Percentiles rank a stretch among this genome's conserved stretches.
Evolutionary conservation across 1,140 invertebrate genomes (phyloP).

Genomic region (Cyclargus thomasi): DNA sequence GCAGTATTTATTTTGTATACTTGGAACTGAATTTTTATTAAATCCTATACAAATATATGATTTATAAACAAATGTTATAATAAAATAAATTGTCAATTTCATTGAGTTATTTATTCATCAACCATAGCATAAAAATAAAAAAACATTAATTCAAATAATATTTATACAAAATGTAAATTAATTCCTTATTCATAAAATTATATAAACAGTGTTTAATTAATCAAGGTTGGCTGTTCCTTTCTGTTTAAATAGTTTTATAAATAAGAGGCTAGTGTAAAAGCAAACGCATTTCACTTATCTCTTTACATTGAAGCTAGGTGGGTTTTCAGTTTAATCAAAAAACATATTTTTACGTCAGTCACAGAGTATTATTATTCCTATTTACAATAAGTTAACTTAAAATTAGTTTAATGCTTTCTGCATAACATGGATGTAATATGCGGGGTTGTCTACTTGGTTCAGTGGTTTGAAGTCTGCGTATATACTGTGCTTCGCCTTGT

Average conservation of each 20-base stretch:
- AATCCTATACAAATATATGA: neutral
- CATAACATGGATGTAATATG: conserved; percentile 90
- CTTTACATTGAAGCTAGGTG: too few relatives aligned
- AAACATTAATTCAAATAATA: neutral
- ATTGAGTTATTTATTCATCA: neutral
- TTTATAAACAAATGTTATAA: neutral
- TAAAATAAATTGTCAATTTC: neutral
- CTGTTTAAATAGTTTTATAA: too few relatives aligned
- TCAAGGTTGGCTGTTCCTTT: too few relatives aligned
- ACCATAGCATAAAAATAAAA: too few relatives aligned
- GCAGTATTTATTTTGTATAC: conserved; percentile 1
- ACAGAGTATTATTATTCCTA: neutral
- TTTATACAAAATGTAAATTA: neutral
- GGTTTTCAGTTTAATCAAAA: too few relatives aligned
- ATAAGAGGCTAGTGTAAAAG: too few relatives aligned
- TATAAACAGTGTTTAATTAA: too few relatives aligned
- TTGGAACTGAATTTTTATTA: neutral
- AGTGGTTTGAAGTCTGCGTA: conserved; percentile 89
- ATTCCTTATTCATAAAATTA: too few relatives aligned
- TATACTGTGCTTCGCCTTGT: conserved; percentile 79
- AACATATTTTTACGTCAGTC: neutral
- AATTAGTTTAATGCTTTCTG: conserved; percentile 74
- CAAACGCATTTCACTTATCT: too few relatives aligned
- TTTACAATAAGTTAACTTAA: neutral
- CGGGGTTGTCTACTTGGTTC: conserved; percentile 79